Conservation (phyloP, 2,113 vertebrate genomes). For the Sialia sialis region DNA sequence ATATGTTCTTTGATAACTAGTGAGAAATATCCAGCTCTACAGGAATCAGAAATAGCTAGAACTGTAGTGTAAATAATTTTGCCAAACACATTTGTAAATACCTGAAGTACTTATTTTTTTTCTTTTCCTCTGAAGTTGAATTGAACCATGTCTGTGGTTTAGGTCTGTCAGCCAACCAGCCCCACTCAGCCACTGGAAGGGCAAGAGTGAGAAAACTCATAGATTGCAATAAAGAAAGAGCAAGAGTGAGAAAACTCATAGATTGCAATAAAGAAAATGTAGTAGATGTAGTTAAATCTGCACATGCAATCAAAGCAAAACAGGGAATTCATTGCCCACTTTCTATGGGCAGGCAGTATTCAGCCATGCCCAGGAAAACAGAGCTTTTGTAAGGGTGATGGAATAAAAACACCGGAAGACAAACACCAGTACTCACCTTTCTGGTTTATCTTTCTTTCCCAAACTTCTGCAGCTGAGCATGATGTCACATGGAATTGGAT, state of each 20-base stretch:
- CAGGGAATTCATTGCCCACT: background rate
- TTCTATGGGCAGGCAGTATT: rapidly evolving
- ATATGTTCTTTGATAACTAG: background rate
- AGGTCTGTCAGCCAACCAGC: background rate
- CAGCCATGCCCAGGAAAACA: background rate
- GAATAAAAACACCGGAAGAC: background rate
- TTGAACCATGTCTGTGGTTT: background rate
- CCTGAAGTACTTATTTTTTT: background rate
- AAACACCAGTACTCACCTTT: rapidly evolving
- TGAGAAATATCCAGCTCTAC: background rate
- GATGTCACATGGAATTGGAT: no score
- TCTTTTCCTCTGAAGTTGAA: background rate
- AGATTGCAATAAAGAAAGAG: background rate
- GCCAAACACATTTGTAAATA: background rate
- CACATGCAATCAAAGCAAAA: rapidly evolving
- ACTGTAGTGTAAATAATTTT: background rate
- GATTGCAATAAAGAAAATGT: background rate
- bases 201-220: background rate
- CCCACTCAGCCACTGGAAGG: rapidly evolving
- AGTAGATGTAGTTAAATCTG: background rate
- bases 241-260: background rate
- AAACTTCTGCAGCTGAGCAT: background rate
- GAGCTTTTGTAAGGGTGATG: rapidly evolving
- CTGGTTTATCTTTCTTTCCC: background rate
- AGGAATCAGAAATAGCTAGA: background rate